Percentiles rank a stretch among this genome's conserved stretches.
These are phyloP conservation scores for Kryptolebias marmoratus DNA, from an alignment of 2,113 vertebrate genomes.

Conservation along the genomic window DNA sequence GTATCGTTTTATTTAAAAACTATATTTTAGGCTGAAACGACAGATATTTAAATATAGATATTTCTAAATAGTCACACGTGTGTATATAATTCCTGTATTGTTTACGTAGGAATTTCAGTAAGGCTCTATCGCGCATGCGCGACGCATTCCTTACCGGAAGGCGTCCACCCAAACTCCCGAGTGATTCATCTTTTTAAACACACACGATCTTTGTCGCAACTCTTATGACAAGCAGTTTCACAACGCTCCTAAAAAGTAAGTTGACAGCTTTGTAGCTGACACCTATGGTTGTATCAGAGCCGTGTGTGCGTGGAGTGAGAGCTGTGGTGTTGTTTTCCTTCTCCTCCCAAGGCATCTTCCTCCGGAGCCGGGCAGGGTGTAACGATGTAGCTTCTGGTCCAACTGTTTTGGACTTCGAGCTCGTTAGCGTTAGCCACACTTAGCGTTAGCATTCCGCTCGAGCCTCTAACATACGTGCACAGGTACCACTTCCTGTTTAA, in stretches of 20 bases:
- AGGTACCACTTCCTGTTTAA: conserved; percentile 56
- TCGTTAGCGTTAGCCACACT: conserved; percentile 66
- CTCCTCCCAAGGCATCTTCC: background rate
- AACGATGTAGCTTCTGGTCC: conserved; percentile 28
- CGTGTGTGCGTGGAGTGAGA: background rate
- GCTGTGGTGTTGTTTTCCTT: background rate
- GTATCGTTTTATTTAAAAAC: no score
- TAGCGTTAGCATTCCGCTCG: conserved; percentile 46
- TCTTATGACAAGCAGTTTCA: conserved; percentile 53
- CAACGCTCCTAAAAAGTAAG: conserved; percentile 56
- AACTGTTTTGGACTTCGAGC: conserved; percentile 70
- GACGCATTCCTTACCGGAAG: conserved; percentile 53
- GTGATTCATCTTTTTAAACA: conserved; percentile 50
- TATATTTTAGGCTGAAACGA: no score
- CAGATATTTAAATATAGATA: no score
- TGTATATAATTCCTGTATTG: background rate
- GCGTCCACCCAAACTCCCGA: conserved; percentile 9
- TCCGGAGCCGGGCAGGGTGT: conserved; percentile 35
- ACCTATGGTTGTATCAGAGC: background rate
- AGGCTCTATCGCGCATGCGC: conserved; percentile 51
- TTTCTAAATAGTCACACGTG: no score
- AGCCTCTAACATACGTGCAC: conserved; percentile 17
- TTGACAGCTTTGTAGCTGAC: conserved; percentile 55
- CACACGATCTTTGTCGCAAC: conserved; percentile 70
- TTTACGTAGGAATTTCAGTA: no score